These are phyloP conservation scores for Anoplopoma fimbria DNA, from an alignment of 2,113 vertebrate genomes.

Conservation along the genomic window DNA sequence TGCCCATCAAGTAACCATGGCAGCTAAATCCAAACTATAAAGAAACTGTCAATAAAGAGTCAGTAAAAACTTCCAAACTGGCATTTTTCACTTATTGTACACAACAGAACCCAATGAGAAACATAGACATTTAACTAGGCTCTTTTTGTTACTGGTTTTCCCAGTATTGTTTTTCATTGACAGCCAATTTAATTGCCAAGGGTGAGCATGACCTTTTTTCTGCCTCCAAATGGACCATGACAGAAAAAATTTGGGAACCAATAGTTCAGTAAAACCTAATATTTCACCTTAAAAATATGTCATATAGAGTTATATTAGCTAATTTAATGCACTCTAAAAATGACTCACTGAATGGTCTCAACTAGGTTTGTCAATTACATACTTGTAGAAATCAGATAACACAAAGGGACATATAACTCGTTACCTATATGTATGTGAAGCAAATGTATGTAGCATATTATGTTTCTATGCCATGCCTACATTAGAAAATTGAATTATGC, in stretches of 20 bases:
- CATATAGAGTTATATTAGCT: conserved; percentile 12
- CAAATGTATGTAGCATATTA: conserved; percentile 25
- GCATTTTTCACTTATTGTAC: neutral
- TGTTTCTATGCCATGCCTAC: conserved; percentile 26
- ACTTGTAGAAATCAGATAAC: conserved; percentile 31
- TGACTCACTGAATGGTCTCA: conserved; percentile 10
- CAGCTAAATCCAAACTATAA: neutral
- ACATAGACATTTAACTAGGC: neutral
- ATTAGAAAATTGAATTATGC: conserved; percentile 49
- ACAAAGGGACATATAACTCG: conserved; percentile 25
- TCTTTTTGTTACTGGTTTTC: neutral
- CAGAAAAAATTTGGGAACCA: neutral
- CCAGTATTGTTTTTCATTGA: neutral
- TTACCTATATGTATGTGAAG: neutral
- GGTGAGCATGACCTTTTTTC: neutral
- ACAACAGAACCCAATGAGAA: conserved; percentile 6
- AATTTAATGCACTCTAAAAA: conserved; percentile 11
- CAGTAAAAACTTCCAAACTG: neutral
- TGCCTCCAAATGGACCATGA: neutral
- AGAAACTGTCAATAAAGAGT: neutral
- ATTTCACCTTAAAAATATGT: conserved; percentile 15
- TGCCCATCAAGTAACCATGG: neutral
- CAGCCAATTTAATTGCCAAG: neutral
- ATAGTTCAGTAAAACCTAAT: neutral
- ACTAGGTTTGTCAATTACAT: neutral